Evolutionary conservation across 2,888 invertebrate species (phyloP).

Genomic region (Ametastegia equiseti): DNA sequence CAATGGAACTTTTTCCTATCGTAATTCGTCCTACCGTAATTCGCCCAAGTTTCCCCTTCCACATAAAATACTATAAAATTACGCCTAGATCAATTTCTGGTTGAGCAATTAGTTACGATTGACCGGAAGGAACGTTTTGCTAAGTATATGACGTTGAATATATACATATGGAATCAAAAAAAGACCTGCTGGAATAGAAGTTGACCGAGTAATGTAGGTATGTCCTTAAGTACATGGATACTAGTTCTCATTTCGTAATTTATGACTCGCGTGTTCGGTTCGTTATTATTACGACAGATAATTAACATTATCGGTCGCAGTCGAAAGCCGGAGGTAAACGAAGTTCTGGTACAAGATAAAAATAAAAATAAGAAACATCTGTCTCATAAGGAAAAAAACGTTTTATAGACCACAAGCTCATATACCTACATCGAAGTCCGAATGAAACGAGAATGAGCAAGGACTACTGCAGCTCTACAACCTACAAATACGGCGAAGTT

Average conservation of each 20-base stretch:
- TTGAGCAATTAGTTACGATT: neutral
- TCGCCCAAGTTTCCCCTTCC: too few relatives aligned
- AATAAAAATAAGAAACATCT: neutral
- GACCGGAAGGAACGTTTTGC: neutral
- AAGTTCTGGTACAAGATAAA: neutral
- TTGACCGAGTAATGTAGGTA: neutral
- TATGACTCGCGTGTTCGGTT: slow-evolving; percentile 6
- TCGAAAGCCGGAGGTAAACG: neutral
- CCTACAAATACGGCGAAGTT: slow-evolving; percentile 33
- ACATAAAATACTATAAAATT: neutral
- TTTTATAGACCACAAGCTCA: neutral
- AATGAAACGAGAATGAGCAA: neutral
- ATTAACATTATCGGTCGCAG: slow-evolving; percentile 18
- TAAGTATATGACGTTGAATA: too few relatives aligned
- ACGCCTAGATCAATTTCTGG: neutral
- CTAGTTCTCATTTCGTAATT: slow-evolving; percentile 21
- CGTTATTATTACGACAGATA: slow-evolving; percentile 22
- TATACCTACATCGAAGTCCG: slow-evolving; percentile 11
- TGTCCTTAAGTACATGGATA: neutral
- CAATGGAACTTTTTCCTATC: too few relatives aligned
- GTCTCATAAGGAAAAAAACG: slow-evolving; percentile 23
- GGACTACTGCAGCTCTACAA: neutral
- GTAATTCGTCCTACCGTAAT: too few relatives aligned
- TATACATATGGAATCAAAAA: neutral
- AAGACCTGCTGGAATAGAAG: neutral